Base-by-base conservation (phyloP, 1,140 invertebrate species). In the Psix sp. region DNA sequence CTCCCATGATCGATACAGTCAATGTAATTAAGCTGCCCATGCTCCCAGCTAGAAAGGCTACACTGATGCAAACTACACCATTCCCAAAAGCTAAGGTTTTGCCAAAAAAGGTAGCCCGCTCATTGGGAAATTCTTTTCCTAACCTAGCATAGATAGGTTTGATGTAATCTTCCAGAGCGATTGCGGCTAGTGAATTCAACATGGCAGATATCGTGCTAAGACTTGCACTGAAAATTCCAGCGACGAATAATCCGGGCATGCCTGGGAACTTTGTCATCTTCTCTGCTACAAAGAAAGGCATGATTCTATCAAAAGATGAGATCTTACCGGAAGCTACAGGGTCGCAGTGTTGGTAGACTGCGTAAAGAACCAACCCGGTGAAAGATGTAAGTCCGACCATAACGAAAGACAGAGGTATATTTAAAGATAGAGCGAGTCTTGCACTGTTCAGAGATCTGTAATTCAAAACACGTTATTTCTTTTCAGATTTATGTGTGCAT, bases 201-300 rank as follows among this genome's bases (percentile, higher is more conserved):
- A 93, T 90, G 0, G 95, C 95, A 0, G 95, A 96, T 21, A 96
- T 91, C 0, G 95, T 96, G 42, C 94, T 96, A 0, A 97, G 86
- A 0, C 94, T 93, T 0, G 94, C 95, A 45, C 90, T 90, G 77
- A 91, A 91, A 10, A 91, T 86, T 0, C 89, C 90, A 0, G 90
- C 87, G 9, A 90, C 85, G 38, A 91, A 90, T 10, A 91, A 77
- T 0, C 89, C 90, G 0, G 86, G 87, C n/a, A 96, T 68, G 0
- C 94, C 94, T 0, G 91, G 91, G 18, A 91, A 85, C 6, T 89
- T 63, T 0, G 89, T 83, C 84, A 96, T 89, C 5, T 89, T 90
- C 39, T 95, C 92, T 16, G 94, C 90, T 0, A 94, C 94, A 85
- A 93, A 96, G 21, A 66, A 78, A 0, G 83, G 79, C 77, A 86